Percentiles rank a stretch among this genome's conserved stretches.
Evolutionary conservation across 2,113 vertebrate genomes (phyloP).

Genomic region (Grus americana): DNA sequence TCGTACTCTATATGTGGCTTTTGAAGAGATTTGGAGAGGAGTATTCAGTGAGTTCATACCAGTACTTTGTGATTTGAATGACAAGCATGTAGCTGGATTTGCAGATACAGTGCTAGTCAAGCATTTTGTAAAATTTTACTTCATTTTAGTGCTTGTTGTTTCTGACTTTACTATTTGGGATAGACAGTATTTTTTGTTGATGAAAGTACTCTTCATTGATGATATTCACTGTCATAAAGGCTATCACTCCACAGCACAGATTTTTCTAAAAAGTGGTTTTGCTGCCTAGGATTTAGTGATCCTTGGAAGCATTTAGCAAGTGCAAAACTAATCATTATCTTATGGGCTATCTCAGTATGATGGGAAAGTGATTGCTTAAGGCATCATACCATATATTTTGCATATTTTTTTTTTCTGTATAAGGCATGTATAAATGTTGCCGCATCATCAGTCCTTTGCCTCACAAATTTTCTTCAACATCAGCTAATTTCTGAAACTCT

Average conservation of each 20-base stretch:
- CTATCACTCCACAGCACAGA: background rate
- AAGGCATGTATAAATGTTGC: background rate
- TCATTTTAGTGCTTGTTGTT: background rate
- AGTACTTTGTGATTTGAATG: background rate
- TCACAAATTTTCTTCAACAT: constrained; percentile 19
- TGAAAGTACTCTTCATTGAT: background rate
- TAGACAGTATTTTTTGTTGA: background rate
- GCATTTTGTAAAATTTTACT: background rate
- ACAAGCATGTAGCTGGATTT: background rate
- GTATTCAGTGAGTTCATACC: background rate
- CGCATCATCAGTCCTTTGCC: background rate
- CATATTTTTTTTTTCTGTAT: background rate
- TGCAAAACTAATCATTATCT: background rate
- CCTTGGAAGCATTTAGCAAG: background rate
- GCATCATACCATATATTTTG: background rate
- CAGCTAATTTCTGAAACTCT: constrained; percentile 18
- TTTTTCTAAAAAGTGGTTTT: background rate
- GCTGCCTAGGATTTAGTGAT: background rate
- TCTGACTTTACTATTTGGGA: background rate
- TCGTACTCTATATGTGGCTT: background rate
- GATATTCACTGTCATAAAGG: background rate
- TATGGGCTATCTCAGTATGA: background rate
- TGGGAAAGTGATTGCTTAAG: background rate
- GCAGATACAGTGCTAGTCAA: background rate
- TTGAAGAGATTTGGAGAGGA: background rate